Conservation (phyloP, 2,113 vertebrate species). For the Neotragus moschatus region DNA sequence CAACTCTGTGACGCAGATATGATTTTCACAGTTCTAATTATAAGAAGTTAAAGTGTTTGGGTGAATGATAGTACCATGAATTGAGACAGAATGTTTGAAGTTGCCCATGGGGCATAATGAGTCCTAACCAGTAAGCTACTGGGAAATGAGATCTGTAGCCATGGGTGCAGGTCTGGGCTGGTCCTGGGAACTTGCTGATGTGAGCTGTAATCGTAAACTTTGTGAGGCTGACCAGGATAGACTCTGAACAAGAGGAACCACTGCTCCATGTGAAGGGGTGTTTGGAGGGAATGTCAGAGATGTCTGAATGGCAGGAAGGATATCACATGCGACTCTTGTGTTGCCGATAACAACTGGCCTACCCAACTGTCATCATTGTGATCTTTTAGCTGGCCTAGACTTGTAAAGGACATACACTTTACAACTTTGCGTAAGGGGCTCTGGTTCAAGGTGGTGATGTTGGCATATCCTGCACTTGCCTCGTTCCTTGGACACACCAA, state of each 20-base stretch:
- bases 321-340: neutral
- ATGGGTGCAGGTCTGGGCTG: neutral
- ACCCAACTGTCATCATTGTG: neutral
- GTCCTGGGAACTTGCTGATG: neutral
- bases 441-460: neutral
- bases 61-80: neutral
- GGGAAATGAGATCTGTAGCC: neutral
- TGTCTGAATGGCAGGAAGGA: neutral
- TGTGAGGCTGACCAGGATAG: neutral
- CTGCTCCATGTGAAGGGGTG: neutral
- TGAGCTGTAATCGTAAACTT: neutral
- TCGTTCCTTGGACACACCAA: neutral
- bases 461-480: neutral
- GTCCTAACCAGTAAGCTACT: neutral
- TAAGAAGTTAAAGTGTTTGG: neutral
- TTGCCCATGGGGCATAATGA: neutral
- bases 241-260: neutral
- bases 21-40: constrained; percentile 10
- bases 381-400: neutral
- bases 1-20: neutral
- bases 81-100: neutral
- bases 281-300: neutral
- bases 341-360: neutral
- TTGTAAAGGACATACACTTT: neutral
- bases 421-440: neutral